Evolutionary conservation across 2,888 invertebrate genomes (phyloP), one percentile per base, ranked within the genome.

Genomic region (Agapostemon virescens): DNA sequence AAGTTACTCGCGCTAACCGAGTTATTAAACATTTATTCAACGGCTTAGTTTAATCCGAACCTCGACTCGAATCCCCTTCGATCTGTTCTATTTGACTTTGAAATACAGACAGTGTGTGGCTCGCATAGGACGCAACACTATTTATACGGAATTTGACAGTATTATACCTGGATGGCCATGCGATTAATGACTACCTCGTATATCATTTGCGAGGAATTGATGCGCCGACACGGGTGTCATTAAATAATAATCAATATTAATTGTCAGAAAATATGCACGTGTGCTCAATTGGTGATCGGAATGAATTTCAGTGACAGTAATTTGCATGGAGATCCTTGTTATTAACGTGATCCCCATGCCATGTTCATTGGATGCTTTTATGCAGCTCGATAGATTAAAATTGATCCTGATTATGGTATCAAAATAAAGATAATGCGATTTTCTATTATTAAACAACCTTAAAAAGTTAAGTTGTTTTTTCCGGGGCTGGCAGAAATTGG

Each of bases 231-330:
- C 64, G 42, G 71, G 68, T 72, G 64, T 72, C 72, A 69, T 81
- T 76, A 81, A 76, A 81, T 81, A 72, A 61, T 66, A 72, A 81
- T 81, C 71, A 80, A 81, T 81, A 76, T 61, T 71, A 66, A 81
- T 81, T 72, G 52, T 69, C 76, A 40, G 63, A 17, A 20, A 68
- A 64, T 72, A 68, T 58, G 55, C 63, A 52, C 71, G 49, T n/a
- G 45, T 13, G 76, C 23, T 81, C 64, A 30, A n/a, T 23, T 20
- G 23, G 33, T n/a, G 30, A 71, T 69, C 23, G 36, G 40, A 20
- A n/a, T 9, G 49, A 23, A 52, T 58, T 81, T 69, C 40, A 64
- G 69, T 26, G n/a, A 40, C 49, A 20, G 36, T 23, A 20, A 63
- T 77, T 55, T 63, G n/a, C 61, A 38, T 13, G 1, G 58, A 15